Evolutionary conservation across 2,113 vertebrate species (phyloP).

Genomic region (Dicentrarchus labrax): DNA sequence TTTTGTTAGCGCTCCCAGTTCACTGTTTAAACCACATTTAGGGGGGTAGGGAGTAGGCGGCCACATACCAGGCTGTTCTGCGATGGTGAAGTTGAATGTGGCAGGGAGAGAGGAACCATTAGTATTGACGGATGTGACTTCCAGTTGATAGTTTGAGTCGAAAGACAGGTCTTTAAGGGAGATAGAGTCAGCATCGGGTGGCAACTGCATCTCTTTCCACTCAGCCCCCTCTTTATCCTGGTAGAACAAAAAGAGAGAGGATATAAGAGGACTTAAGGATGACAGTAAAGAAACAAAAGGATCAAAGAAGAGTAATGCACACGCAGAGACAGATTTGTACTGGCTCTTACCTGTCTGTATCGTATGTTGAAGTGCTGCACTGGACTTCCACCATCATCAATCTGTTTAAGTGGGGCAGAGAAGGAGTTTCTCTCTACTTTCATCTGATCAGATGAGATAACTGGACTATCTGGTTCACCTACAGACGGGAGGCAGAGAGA

Average conservation of each 20-base stretch:
- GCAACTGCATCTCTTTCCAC: constrained; percentile 72
- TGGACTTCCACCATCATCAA: constrained; percentile 67
- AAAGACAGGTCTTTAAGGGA: constrained; percentile 75
- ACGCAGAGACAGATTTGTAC: background rate
- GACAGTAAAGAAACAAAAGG: background rate
- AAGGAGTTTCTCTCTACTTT: constrained; percentile 73
- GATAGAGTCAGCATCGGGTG: constrained; percentile 48
- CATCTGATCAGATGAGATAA: constrained; percentile 51
- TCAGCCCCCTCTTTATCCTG: constrained; percentile 70
- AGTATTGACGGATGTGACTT: constrained; percentile 78
- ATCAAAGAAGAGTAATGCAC: background rate
- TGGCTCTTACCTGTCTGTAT: constrained; percentile 73
- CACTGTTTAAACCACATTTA: background rate
- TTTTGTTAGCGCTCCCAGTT: background rate
- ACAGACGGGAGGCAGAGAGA: background rate
- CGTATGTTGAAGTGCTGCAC: constrained; percentile 69
- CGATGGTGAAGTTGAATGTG: constrained; percentile 75
- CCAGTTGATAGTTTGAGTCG: constrained; percentile 74
- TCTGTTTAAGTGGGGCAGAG: constrained; percentile 73
- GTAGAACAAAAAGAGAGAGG: background rate
- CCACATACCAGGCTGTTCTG: constrained; percentile 64
- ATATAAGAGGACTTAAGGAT: background rate
- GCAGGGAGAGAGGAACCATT: constrained; percentile 79
- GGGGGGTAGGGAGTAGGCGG: background rate
- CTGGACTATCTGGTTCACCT: constrained; percentile 84